Base-by-base conservation (phyloP, 2,888 invertebrate species). In the Catocala fraxini region DNA sequence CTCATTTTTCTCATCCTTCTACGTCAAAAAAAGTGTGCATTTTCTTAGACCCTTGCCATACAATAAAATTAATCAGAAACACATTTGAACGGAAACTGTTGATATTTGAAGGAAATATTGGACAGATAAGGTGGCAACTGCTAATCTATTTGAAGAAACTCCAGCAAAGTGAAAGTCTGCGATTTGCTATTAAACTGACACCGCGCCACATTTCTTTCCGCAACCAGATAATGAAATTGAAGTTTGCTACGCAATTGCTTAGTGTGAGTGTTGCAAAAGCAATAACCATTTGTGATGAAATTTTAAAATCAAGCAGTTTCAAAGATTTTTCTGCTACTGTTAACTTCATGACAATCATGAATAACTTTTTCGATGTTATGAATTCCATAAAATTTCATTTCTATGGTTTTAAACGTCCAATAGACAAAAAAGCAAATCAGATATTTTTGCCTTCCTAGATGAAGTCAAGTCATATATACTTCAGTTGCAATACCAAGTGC, bases 1-100 rank as follows among this genome's bases (percentile, higher is more conserved):
- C 75, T 3, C 42, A 64, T 56, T 80, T 75, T 58, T 42, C 52
- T 49, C 71, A 79, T 58, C 75, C 77, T 13, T 47, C 6, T 4
- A 68, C 71, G 4, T 7, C 3, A 47, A 62, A 70, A 33, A 63
- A 73, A 51, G 61, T 77, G 1, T 67, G 47, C 9, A 58, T 79
- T 33, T 70, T 80, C 35, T 10, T 77, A n/a, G 77, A 79, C 15
- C 71, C 73, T 7, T 68, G 69, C 51, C 72, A 77, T 49, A 63
- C 70, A 13, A 60, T 76, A 0, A 75, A 77, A 73, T 12, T 73
- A 12, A 64, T 75, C 4, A 60, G 75, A 34, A 75, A 76, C 45
- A 56, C 61, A 0, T 75, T 77, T 34, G 74, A 76, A 52, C 25
- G 39, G 1, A 75, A 75, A 59, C 56, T 55, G 42, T 0, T 53